These are phyloP conservation scores for Protonibea diacanthus DNA, from an alignment of 2,797 vertebrate species.

Conservation along the genomic window DNA sequence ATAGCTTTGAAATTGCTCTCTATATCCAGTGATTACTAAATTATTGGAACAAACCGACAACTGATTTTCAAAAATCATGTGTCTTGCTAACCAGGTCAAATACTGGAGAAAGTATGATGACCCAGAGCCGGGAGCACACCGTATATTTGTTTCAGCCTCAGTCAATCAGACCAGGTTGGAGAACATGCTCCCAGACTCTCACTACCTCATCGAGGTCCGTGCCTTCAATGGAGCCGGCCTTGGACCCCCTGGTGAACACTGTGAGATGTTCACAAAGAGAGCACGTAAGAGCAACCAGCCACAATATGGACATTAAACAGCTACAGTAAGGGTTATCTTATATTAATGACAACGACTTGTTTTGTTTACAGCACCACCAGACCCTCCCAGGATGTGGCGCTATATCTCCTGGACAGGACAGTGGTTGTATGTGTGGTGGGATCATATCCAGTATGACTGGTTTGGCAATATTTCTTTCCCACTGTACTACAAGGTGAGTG, in stretches of 20 bases:
- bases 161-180: constrained; percentile 92
- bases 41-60: not conserved
- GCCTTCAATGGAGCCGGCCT: constrained; percentile 95
- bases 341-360: not conserved
- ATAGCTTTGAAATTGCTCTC: not conserved
- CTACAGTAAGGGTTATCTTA: not conserved
- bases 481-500: constrained; percentile 94
- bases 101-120: constrained; percentile 95
- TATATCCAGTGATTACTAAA: not conserved
- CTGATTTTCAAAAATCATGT: not conserved
- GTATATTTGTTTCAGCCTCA: constrained; percentile 89
- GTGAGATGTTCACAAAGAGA: constrained; percentile 93
- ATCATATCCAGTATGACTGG: constrained; percentile 91
- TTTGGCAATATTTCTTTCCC: constrained; percentile 94
- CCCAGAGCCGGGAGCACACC: constrained; percentile 92
- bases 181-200: constrained; percentile 94
- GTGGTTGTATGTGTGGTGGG: constrained; percentile 95
- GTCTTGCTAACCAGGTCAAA: constrained; percentile 86
- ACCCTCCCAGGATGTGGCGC: constrained; percentile 90
- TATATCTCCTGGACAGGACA: constrained; percentile 87
- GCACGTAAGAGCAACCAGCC: constrained; percentile 87
- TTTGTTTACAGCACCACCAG: constrained; percentile 90
- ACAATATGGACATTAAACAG: too few species aligned
- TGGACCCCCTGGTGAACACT: constrained; percentile 91
- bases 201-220: constrained; percentile 94